These are phyloP conservation scores for Cyprinodon brontotheroides DNA, from an alignment of 2,113 vertebrate species.

Conservation along the genomic window DNA sequence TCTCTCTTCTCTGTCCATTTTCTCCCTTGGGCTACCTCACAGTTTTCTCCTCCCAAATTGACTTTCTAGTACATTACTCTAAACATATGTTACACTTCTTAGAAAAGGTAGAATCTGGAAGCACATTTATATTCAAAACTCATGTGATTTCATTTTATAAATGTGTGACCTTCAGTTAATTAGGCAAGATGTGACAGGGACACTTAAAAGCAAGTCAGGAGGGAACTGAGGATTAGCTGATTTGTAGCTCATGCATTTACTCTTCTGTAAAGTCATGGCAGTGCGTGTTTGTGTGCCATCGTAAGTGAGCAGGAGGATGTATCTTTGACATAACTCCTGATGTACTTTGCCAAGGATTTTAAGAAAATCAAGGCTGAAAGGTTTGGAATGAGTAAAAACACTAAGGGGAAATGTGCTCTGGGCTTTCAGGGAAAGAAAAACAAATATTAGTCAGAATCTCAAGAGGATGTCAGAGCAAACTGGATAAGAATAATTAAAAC, in stretches of 20 bases:
- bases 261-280: slow-evolving; percentile 31
- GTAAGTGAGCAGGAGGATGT: slow-evolving; percentile 24
- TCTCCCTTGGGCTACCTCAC: neutral
- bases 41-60: neutral
- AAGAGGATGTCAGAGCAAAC: neutral
- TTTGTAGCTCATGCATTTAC: slow-evolving; percentile 22
- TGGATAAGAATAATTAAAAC: neutral
- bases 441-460: neutral
- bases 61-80: slow-evolving; percentile 6
- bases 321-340: slow-evolving; percentile 41
- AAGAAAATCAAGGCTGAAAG: slow-evolving; percentile 46
- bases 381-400: slow-evolving; percentile 43
- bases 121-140: slow-evolving; percentile 19
- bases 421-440: slow-evolving; percentile 17
- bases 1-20: neutral
- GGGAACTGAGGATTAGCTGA: slow-evolving; percentile 42
- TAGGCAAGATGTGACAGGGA: slow-evolving; percentile 44
- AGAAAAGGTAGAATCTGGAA: slow-evolving; percentile 2
- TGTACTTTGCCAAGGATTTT: slow-evolving; percentile 43
- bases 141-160: slow-evolving; percentile 18
- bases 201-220: slow-evolving; percentile 42
- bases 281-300: slow-evolving; percentile 21
- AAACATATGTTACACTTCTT: slow-evolving; percentile 9
- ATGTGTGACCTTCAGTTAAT: slow-evolving; percentile 51
- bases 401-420: slow-evolving; percentile 28